Base-by-base conservation (phyloP, 2,113 vertebrate genomes). In the Scytalopus superciliaris region DNA sequence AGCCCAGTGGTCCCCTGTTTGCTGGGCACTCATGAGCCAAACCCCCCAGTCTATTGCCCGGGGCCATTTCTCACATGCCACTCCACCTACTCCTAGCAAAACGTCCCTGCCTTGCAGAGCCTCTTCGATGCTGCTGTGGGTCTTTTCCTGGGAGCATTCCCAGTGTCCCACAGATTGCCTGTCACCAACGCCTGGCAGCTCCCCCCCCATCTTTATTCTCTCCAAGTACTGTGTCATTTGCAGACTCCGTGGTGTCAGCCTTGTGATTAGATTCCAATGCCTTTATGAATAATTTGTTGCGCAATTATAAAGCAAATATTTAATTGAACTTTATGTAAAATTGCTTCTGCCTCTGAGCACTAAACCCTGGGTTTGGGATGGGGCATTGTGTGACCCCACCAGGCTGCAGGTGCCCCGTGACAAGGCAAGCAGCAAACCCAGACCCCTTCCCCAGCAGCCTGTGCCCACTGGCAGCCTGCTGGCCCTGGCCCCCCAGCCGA, bases 221-320 rank as follows among this genome's bases (percentile, higher is more conserved):
- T 85, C 94, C 10, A 50, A 87, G 93, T 91, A 94, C 92, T 57
- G 31, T 93, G 90, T 90, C 93, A 84, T 92, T 95, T 88, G 80
- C 96, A 95, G 94, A 77, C 95, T 95, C 86, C 40, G 27, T 4
- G 3, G 83, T 94, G 93, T 96, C 94, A 94, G 93, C 88, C 83
- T 88, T 78, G 89, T 94, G 97, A 96, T 97, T 94, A 95, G 95
- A 96, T 94, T 93, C 94, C 80, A 84, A 68, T 76, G 89, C 91
- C 95, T 96, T 97, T 97, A 97, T 97, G 97, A 97, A 97, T 97
- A 97, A 97, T 97, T 97, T 97, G 96, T 96, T 90, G 93, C 1
- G 69, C 96, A 96, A 97, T 97, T 97, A 97, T 92, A 97, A 97
- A 97, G 95, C 94, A 97, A 97, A 97, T 97, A 97, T 97, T 97